A percentile compares a stretch with the other conserved stretches of the same genome.
Conservation (phyloP, 2,797 vertebrate species). For the Lutjanus campechanus region DNA sequence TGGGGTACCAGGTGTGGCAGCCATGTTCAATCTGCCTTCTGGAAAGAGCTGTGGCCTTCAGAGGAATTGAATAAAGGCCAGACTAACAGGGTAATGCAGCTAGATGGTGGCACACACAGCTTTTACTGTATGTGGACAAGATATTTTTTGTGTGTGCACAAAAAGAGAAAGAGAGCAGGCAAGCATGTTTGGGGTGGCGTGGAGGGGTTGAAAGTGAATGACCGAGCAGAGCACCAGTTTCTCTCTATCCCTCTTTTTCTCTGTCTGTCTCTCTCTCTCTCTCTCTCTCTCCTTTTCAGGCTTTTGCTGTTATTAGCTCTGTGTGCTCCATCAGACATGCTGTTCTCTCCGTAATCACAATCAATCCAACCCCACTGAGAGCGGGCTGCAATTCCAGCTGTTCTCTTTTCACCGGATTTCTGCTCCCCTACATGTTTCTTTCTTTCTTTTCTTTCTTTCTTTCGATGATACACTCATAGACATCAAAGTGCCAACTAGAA, state of each 20-base stretch:
- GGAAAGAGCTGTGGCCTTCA: slow-evolving; percentile 38
- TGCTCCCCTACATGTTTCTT: slow-evolving; percentile 12
- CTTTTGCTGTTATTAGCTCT: slow-evolving; percentile 59
- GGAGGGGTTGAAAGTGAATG: slow-evolving; percentile 35
- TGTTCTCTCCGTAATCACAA: slow-evolving; percentile 73
- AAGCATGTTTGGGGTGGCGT: not conserved
- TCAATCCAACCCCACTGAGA: slow-evolving; percentile 66
- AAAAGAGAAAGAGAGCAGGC: slow-evolving; percentile 2
- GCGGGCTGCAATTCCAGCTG: slow-evolving; percentile 52
- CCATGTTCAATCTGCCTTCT: slow-evolving; percentile 43
- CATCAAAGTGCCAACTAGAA: too few species aligned
- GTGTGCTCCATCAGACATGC: slow-evolving; percentile 66
- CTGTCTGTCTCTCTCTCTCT: not conserved
- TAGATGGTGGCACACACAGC: slow-evolving; percentile 19
- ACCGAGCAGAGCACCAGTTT: slow-evolving; percentile 5
- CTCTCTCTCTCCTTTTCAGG: slow-evolving; percentile 21
- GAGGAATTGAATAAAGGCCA: slow-evolving; percentile 53
- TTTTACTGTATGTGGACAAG: not conserved
- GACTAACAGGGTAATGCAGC: slow-evolving; percentile 44
- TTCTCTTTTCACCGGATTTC: slow-evolving; percentile 45
- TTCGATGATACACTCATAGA: not conserved
- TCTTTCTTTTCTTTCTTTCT: not conserved
- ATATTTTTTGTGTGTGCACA: not conserved
- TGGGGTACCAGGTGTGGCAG: slow-evolving; percentile 55
- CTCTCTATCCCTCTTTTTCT: slow-evolving; percentile 4